Base-by-base conservation (phyloP, 2,113 vertebrate species). In the Galbula dea region DNA sequence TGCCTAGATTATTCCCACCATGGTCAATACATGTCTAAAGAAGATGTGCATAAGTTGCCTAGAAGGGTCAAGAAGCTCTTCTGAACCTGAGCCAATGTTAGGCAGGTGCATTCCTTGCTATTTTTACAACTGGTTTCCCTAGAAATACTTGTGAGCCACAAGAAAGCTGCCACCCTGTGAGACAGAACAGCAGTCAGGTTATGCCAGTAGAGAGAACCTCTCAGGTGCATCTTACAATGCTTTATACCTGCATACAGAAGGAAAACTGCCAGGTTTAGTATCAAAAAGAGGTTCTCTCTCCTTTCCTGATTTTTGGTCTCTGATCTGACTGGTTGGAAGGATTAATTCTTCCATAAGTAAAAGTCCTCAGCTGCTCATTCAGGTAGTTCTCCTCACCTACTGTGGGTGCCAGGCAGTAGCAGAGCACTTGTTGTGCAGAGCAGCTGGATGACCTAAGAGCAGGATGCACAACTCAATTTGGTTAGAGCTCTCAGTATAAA, bases 401-500 rank as follows among this genome's bases (percentile, higher is more conserved):
- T 18, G 14, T 18, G 57, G 11, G 23, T 58, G 23, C 23, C 67
- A 43, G 61, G 32, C 55, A 77, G 39, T 12, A 36, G 37, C 34
- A 63, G 59, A 92, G 68, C 11, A 27, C 34, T n/a, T n/a, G n/a
- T 74, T 24, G 36, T 32, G 20, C 65, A 69, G 32, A 82, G 37
- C 37, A 46, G 41, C 8, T 37, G n/a, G 63, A 36, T 29, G 36
- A 67, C 23, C 68, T 26, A 21, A 45, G 73, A 63, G 69, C 20
- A 57, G 15, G 34, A 45, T 2, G 22, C 2, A 4, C 27, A 52
- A 63, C 5, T 45, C 15, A 32, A 71, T 30, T 34, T 36, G 49
- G 22, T 32, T n/a, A n/a, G n/a, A n/a, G 30, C 24, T 52, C 30
- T 74, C 0, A 0, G 15, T 23, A 13, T 15, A 79, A 27, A 7